Base-by-base conservation (phyloP, 2,113 vertebrate genomes). In the Ondatra zibethicus region DNA sequence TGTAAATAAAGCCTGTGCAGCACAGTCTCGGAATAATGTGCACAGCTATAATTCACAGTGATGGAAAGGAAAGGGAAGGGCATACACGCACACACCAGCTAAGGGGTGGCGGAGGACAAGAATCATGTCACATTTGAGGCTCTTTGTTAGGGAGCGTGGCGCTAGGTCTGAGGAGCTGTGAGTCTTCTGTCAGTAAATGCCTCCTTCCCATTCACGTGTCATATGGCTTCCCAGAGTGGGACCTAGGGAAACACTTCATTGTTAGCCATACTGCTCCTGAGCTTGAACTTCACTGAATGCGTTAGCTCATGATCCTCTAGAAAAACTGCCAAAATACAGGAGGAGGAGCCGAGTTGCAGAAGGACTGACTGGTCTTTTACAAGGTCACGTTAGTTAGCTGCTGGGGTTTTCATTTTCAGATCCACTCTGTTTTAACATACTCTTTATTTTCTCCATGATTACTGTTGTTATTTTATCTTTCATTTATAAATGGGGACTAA, bases 401-500 rank as follows among this genome's bases (percentile, higher is more conserved):
- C n/a, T 72, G 31, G 52, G 52, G 61, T 95, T 93, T 95, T 82
- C 42, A 87, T 76, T 42, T 39, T 89, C 84, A 47, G 17, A 42
- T 86, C 80, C 58, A 17, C 82, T 81, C 89, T 70, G 55, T 85
- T 80, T 42, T n/a, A 72, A 45, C 9, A 33, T 77, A 58, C 61
- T 88, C 31, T 91, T 70, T 85, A 52, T 95, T 72, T 89, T 89
- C 39, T 10, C 68, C 31, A 23, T 89, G n/a, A 36, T 31, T 63
- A 33, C 21, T 88, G 39, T 88, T 89, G 87, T 92, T 82, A 76
- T 92, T 82, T 75, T 92, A 47, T 91, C 25, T 94, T 80, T 58
- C 58, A 58, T 96, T 90, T 29, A 6, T 33, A 88, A 93, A 16
- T 39, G 16, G 47, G 11, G 16, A 81, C 80, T 89, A 23, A 70